Evolutionary conservation across 2,797 vertebrate genomes (phyloP).

Genomic region (Heteromormyrus szaboi): DNA sequence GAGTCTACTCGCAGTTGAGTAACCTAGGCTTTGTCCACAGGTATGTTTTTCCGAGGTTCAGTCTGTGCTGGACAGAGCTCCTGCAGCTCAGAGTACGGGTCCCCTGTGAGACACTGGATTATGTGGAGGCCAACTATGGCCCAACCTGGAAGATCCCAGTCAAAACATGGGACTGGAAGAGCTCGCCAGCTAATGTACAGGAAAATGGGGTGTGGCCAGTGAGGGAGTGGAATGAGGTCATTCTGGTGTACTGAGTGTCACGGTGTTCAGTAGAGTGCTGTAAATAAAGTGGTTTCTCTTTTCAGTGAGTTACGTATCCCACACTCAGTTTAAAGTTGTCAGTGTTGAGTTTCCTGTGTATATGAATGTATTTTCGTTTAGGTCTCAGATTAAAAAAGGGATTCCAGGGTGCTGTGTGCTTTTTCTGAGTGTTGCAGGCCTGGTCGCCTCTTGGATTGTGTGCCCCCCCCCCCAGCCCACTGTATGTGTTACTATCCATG

Average conservation of each 20-base stretch:
- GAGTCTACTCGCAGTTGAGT: neutral
- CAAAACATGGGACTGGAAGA: conserved; percentile 88
- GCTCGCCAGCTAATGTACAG: conserved; percentile 78
- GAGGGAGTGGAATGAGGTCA: conserved; percentile 5
- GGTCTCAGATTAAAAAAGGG: neutral
- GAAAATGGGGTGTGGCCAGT: conserved; percentile 65
- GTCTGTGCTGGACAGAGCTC: conserved; percentile 86
- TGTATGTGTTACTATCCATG: neutral
- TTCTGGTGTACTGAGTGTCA: conserved; percentile 10
- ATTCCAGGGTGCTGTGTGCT: neutral
- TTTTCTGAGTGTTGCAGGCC: neutral
- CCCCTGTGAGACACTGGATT: conserved; percentile 80
- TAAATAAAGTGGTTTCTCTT: neutral
- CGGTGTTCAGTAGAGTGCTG: neutral
- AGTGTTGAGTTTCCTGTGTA: neutral
- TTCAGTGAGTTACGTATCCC: neutral
- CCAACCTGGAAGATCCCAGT: conserved; percentile 76
- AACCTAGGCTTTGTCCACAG: conserved; percentile 38
- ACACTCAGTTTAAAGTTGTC: neutral
- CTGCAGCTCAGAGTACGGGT: conserved; percentile 79
- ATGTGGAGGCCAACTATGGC: conserved; percentile 85
- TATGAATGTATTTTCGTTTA: neutral
- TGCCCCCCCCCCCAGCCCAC: neutral
- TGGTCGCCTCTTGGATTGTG: neutral
- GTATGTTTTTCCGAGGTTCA: conserved; percentile 74